phyloP scores from a whole-genome alignment of 2,113 vertebrate genomes.

The Solea solea region DNA sequence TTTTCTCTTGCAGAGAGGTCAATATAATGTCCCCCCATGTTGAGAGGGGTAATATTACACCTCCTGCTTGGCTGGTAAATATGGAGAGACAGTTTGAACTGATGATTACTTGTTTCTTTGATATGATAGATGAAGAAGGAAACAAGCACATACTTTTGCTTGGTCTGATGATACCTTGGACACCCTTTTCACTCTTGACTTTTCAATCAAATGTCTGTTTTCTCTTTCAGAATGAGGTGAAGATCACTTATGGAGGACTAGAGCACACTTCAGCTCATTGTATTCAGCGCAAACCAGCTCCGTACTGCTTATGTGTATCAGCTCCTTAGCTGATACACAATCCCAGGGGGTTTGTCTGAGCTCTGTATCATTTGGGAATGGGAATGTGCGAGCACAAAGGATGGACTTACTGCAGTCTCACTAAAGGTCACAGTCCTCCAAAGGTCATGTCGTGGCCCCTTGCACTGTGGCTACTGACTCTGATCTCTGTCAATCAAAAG shows the following conservation, averaged over 20 bases:
- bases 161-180: slow-evolving; percentile 35
- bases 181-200: slow-evolving; percentile 16
- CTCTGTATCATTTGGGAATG: slow-evolving; percentile 73
- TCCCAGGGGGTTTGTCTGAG: slow-evolving; percentile 41
- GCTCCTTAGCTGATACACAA: slow-evolving; percentile 36
- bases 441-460: slow-evolving; percentile 71
- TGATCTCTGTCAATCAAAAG: slow-evolving; percentile 70
- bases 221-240: slow-evolving; percentile 90
- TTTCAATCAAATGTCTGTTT: slow-evolving; percentile 45
- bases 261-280: slow-evolving; percentile 20
- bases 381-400: slow-evolving; percentile 80
- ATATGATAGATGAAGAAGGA: slow-evolving; percentile 45
- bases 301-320: neutral
- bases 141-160: slow-evolving; percentile 31
- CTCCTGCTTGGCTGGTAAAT: slow-evolving; percentile 56
- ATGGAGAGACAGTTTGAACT: slow-evolving; percentile 59
- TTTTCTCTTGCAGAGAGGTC: slow-evolving; percentile 30
- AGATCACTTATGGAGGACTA: slow-evolving; percentile 41
- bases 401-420: slow-evolving; percentile 62
- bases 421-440: slow-evolving; percentile 60
- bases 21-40: slow-evolving; percentile 66
- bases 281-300: slow-evolving; percentile 33
- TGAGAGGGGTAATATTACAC: slow-evolving; percentile 49
- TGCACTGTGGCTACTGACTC: slow-evolving; percentile 80
- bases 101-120: slow-evolving; percentile 69